Base-by-base conservation (phyloP, 2,888 invertebrate genomes). In the Drosophila infuscata region DNA sequence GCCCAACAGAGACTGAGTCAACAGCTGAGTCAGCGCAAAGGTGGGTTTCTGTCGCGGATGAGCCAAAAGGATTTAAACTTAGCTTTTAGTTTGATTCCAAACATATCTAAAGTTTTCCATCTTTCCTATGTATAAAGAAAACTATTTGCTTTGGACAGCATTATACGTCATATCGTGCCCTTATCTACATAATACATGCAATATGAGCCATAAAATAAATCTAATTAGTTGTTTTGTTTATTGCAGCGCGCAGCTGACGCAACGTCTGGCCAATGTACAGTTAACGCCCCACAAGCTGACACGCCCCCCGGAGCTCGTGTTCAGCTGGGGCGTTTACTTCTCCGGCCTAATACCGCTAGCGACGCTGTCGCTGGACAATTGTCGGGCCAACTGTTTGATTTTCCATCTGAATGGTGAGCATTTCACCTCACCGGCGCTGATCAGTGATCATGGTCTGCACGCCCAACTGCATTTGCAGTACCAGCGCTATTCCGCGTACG, bases 391-490 rank as follows among this genome's bases (percentile, higher is more conserved):
- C 92, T 95, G 96, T 79, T 93, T 97, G 82, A 95, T 98, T 83
- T 97, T 98, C 93, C 96, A 97, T 94, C 95, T 98, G 95, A 96
- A 96, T 75, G 97, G 97, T 43, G 98, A 98, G 5, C 97, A 95
- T 89, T 98, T 98, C 92, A 96, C 96, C 46, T 95, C 95, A 0
- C 87, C 95, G 49, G 94, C 94, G 71, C 81, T 89, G 57, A 88
- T 93, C 35, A 90, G 84, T 29, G 83, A 81, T 9, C 88, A 91
- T 36, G 84, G 90, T 0, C 62, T 92, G 56, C 81, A 89, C 6
- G 79, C 83, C 48, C 91, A 91, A 64, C 72, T 91, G 54, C 81
- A 83, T 35, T 61, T 88, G 54, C 89, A 89, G 60, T 92, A 91
- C 57, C 80, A 87, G 49, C 83, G 85, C 25, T 89, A 88, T 58